Base-by-base conservation (phyloP, 2,113 vertebrate species). In the Gymnorhina tibicen region DNA sequence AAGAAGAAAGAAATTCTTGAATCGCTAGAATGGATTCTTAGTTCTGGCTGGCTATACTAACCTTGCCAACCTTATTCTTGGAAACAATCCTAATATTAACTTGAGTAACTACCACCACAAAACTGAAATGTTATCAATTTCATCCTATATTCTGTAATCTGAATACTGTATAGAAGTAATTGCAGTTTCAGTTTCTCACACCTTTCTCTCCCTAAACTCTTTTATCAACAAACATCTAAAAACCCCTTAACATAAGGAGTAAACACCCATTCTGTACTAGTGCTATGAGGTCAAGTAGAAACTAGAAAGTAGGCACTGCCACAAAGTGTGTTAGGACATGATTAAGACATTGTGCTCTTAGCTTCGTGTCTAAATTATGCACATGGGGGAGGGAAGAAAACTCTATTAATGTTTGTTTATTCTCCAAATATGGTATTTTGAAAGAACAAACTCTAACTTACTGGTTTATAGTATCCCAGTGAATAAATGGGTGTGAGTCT, bases 201-300 rank as follows among this genome's bases (percentile, higher is more conserved):
- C 2, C 13, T 69, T 62, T 62, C 11, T 69, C 13, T 68, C 20
- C 10, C 23, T 56, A 75, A 90, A 94, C 9, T 47, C 4, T 44
- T 89, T 80, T 60, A 69, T 19, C 20, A 50, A 33, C 47, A 95
- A 91, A 73, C 6, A 9, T 58, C 16, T 49, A 28, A 53, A 68
- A 66, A 8, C 0, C 1, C 4, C 26, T 72, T 55, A 53, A n/a
- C 2, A 15, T 47, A 35, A 80, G 49, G 8, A 77, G 17, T 21
- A 32, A 84, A 62, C 8, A 46, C 4, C 15, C 39, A 13, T n/a
- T 85, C 13, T 83, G 23, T 39, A 55, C 26, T 17, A 77, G 53
- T 46, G 17, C 11, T 77, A 27, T 41, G 35, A 39, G 7, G 5
- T 56, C 21, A 85, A 55, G 15, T 35, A 79, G 73, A 72, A 89